Percentiles rank a stretch among this genome's conserved stretches.
These are phyloP conservation scores for Mamestra configurata DNA, from an alignment of 1,140 invertebrate species.

Conservation along the genomic window DNA sequence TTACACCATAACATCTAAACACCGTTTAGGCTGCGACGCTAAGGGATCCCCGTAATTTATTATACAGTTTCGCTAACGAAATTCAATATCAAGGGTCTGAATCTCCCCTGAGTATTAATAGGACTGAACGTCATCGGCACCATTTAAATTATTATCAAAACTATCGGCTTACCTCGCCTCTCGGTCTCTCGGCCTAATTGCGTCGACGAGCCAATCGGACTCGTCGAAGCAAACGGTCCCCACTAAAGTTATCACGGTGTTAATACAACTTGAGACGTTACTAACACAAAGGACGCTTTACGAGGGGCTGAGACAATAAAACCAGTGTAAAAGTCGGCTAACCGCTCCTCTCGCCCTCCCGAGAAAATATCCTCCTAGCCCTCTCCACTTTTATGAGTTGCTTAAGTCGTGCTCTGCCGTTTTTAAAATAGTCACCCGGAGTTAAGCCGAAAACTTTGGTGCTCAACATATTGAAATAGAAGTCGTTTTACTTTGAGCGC, in stretches of 20 bases:
- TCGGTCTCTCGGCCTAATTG: constrained; percentile 52
- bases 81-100: constrained; percentile 78
- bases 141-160: constrained; percentile 82
- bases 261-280: constrained; percentile 86
- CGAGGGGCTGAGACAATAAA: constrained; percentile 84
- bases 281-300: constrained; percentile 81
- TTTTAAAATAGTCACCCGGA: constrained; percentile 70
- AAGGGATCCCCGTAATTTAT: constrained; percentile 72
- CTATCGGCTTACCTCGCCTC: constrained; percentile 69
- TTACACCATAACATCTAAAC: constrained; percentile 66
- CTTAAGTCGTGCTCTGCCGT: constrained; percentile 71
- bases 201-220: constrained; percentile 40
- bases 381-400: constrained; percentile 78
- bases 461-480: constrained; percentile 63
- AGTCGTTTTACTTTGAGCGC: constrained; percentile 49
- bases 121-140: constrained; percentile 67
- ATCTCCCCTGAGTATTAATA: constrained; percentile 71
- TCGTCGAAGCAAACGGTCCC: constrained; percentile 62
- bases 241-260: constrained; percentile 79
- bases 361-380: constrained; percentile 72
- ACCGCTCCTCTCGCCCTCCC: constrained; percentile 72
- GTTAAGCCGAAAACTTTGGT: constrained; percentile 66
- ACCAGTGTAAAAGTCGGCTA: constrained; percentile 85
- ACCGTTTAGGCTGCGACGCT: constrained; percentile 56
- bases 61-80: constrained; percentile 70